phyloP scores from a whole-genome alignment of 2,888 invertebrate species.

The Phortica magna region DNA sequence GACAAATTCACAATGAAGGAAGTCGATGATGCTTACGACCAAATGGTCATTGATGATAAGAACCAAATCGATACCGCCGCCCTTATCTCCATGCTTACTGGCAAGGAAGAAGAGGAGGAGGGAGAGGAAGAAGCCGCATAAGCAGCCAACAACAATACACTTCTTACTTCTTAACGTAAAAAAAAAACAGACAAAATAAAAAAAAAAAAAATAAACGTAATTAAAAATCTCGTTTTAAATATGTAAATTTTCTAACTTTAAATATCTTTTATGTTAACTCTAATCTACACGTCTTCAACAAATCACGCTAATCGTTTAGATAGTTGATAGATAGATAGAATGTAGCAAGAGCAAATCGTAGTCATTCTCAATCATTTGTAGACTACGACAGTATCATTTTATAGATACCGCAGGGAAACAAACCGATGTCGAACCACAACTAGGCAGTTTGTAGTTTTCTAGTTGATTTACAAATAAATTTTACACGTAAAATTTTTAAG shows the following conservation, averaged over 20 bases:
- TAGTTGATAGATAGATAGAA: conserved; percentile 14
- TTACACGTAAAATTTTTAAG: conserved; percentile 69
- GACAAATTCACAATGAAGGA: conserved; percentile 94
- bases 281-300: conserved; percentile 65
- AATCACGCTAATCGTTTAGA: conserved; percentile 28
- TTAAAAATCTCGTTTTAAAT: conserved; percentile 70
- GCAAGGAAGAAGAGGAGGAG: conserved; percentile 90
- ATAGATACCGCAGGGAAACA: conserved; percentile 56
- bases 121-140: conserved; percentile 76
- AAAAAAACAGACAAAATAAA: conserved; percentile 46
- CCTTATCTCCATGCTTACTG: conserved; percentile 92
- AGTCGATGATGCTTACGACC: conserved; percentile 94
- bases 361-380: conserved; percentile 35
- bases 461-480: conserved; percentile 70
- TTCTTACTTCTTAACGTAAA: conserved; percentile 69
- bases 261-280: conserved; percentile 59
- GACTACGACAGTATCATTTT: conserved; percentile 52
- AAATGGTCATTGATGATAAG: conserved; percentile 94
- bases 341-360: conserved; percentile 33
- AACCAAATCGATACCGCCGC: conserved; percentile 93
- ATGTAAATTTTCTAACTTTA: conserved; percentile 60
- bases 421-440: conserved; percentile 42
- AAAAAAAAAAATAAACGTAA: conserved; percentile 70
- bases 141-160: conserved; percentile 53
- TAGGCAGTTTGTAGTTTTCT: conserved; percentile 64